Conservation (phyloP, 2,113 vertebrate genomes). For the Naja naja region DNA sequence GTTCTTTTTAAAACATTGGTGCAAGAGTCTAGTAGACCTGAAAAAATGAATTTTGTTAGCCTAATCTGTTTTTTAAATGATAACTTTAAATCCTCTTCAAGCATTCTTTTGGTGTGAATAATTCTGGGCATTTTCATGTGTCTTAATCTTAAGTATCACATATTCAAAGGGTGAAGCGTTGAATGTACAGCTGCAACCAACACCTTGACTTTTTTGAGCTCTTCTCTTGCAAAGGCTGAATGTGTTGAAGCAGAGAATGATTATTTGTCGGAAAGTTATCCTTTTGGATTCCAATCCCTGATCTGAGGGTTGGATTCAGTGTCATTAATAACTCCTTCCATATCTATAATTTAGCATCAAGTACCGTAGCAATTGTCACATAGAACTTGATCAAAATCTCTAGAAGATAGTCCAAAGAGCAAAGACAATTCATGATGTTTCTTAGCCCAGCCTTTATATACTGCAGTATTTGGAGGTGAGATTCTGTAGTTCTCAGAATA, state of each 20-base stretch:
- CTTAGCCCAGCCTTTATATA: background rate
- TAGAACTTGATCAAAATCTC: background rate
- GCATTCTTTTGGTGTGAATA: background rate
- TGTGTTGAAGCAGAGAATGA: background rate
- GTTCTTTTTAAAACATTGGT: background rate
- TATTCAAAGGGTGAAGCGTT: background rate
- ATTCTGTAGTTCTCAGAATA: background rate
- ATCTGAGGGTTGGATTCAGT: background rate
- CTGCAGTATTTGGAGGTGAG: background rate
- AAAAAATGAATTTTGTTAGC: background rate
- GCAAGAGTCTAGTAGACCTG: background rate
- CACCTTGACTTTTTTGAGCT: background rate
- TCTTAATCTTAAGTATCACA: background rate
- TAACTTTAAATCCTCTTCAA: background rate
- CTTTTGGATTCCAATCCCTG: background rate
- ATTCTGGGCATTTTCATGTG: background rate
- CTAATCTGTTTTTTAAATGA: background rate
- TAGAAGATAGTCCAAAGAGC: background rate
- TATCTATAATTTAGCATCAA: background rate
- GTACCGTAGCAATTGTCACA: background rate
- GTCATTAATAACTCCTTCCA: background rate
- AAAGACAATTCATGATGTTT: background rate
- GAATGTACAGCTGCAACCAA: background rate
- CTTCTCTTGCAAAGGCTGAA: background rate
- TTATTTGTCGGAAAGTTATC: background rate